These are phyloP conservation scores for Zaprionus ornatus DNA, from an alignment of 1,140 invertebrate genomes.

Conservation along the genomic window DNA sequence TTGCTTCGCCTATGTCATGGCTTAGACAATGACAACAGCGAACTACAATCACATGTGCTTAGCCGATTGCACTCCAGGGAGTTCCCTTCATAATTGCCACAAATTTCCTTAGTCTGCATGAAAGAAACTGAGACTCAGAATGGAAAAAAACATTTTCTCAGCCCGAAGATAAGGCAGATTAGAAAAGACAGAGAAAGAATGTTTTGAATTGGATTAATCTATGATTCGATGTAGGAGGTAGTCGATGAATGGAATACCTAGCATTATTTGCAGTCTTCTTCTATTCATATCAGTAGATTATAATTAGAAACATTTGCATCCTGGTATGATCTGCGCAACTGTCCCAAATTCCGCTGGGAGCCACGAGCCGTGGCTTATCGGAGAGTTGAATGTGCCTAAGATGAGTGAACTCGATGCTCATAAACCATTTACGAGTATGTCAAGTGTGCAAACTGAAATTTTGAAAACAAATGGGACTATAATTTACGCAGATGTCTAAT, in stretches of 20 bases:
- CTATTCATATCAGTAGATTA: no score
- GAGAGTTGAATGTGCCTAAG: constrained; percentile 16
- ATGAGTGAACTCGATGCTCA: background rate
- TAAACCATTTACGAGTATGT: background rate
- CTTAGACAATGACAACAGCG: background rate
- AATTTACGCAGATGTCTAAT: constrained; percentile 26
- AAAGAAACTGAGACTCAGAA: background rate
- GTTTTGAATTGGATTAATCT: background rate
- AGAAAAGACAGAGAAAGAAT: background rate
- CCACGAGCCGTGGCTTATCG: constrained; percentile 10
- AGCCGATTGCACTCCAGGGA: constrained; percentile 71
- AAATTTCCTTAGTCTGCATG: constrained; percentile 44
- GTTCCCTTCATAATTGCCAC: constrained; percentile 62
- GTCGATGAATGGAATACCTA: no score
- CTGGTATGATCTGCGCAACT: background rate
- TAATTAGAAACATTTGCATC: background rate
- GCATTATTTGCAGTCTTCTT: no score
- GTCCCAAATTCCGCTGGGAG: background rate
- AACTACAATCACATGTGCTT: constrained; percentile 13
- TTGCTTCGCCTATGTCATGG: constrained; percentile 34
- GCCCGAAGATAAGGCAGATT: constrained; percentile 41
- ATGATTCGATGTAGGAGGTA: no score
- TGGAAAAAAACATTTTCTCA: constrained; percentile 39
- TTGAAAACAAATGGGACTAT: constrained; percentile 3
- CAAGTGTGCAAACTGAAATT: constrained; percentile 5